Evolutionary conservation across 1,140 invertebrate genomes (phyloP).

Genomic region (Drosophila mauritiana): DNA sequence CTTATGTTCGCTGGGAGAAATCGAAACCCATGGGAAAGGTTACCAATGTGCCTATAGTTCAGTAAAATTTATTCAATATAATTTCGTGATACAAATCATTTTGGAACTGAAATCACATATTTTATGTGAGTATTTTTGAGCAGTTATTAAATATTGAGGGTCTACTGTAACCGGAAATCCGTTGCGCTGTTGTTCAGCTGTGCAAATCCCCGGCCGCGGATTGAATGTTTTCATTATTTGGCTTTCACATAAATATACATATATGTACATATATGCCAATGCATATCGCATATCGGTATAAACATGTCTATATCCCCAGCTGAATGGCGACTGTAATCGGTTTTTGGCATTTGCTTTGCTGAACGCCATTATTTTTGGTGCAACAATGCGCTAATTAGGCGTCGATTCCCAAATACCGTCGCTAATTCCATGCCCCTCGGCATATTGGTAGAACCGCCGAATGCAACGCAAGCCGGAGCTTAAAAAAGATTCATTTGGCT

Average conservation of each 20-base stretch:
- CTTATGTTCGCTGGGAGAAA: background rate
- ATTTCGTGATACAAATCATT: no score
- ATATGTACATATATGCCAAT: constrained; percentile 8
- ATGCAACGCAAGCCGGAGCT: constrained; percentile 1
- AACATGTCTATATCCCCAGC: constrained; percentile 24
- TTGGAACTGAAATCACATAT: no score
- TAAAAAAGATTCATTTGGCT: constrained; percentile 29
- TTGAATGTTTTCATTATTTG: constrained; percentile 37
- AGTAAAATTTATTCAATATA: no score
- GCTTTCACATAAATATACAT: background rate
- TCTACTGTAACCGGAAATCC: constrained; percentile 6
- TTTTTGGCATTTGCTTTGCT: constrained; percentile 40
- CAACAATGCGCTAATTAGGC: constrained; percentile 47
- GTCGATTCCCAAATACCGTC: constrained; percentile 41
- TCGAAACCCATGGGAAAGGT: background rate
- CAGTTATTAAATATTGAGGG: no score
- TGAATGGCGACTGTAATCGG: constrained; percentile 37
- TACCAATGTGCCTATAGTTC: background rate
- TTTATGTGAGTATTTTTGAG: no score
- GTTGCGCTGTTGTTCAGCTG: constrained; percentile 22
- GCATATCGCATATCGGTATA: constrained; percentile 18
- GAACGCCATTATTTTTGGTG: constrained; percentile 26
- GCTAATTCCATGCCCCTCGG: constrained; percentile 13
- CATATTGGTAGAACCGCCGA: background rate
- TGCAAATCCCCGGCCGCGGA: constrained; percentile 35